Percentiles rank a stretch among this genome's conserved stretches.
Conservation (phyloP, 37 sponge, comb jelly and placozoan species). For the Chondrilla cf. caribensis region DNA sequence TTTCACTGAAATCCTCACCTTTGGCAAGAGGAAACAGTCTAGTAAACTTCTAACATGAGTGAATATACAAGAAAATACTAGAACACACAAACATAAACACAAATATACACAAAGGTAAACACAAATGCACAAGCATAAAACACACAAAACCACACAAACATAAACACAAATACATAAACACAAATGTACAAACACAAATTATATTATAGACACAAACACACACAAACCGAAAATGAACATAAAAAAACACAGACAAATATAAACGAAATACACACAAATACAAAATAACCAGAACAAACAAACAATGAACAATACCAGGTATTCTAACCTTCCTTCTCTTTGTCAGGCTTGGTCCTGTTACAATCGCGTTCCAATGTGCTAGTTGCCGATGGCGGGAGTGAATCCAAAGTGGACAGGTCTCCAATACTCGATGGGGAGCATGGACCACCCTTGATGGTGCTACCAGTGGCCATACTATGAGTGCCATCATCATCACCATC, state of each 20-base stretch:
- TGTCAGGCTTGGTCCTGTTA: background rate
- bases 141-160: background rate
- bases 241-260: background rate
- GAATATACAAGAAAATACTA: background rate
- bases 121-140: background rate
- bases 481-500: background rate
- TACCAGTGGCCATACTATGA: background rate
- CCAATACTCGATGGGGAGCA: background rate
- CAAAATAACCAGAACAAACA: too few relatives aligned
- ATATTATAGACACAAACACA: too few relatives aligned
- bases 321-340: background rate
- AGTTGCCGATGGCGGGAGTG: background rate
- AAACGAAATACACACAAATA: background rate
- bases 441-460: background rate
- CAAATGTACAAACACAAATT: background rate
- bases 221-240: too few relatives aligned
- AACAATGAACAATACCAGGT: too few relatives aligned
- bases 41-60: background rate
- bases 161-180: background rate
- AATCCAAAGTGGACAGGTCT: background rate
- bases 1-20: too few relatives aligned
- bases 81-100: background rate
- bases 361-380: background rate
- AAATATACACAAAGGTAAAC: background rate
- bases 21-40: too few relatives aligned